Evolutionary conservation across 2,797 vertebrate genomes (phyloP).

Genomic region (Enteromius mattozi): DNA sequence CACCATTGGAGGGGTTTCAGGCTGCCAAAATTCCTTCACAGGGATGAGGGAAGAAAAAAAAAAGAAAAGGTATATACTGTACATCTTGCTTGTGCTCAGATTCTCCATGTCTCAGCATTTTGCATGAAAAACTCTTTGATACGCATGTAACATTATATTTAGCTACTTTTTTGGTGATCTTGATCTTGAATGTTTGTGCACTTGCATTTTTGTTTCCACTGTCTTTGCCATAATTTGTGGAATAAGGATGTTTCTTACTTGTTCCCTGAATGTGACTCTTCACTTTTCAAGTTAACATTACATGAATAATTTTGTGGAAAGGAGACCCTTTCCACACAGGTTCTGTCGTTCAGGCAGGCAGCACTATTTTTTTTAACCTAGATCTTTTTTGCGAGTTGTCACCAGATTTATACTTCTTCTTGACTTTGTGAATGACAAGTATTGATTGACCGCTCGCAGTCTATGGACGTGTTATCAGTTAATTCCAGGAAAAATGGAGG

Average conservation of each 20-base stretch:
- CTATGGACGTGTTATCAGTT: slow-evolving; percentile 7
- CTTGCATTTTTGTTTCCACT: background rate
- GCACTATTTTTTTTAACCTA: slow-evolving; percentile 28
- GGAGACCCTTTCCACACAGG: slow-evolving; percentile 65
- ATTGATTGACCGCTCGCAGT: slow-evolving; percentile 12
- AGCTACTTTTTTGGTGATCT: background rate
- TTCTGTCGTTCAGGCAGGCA: slow-evolving; percentile 64
- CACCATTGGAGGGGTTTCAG: slow-evolving; percentile 3
- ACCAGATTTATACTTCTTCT: slow-evolving; percentile 34
- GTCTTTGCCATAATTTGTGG: slow-evolving; percentile 77
- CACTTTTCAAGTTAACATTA: slow-evolving; percentile 71
- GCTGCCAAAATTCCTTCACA: background rate
- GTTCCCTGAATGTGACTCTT: slow-evolving; percentile 73
- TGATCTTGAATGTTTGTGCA: background rate
- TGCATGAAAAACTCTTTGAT: background rate
- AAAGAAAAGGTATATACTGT: background rate
- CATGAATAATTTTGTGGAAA: slow-evolving; percentile 87
- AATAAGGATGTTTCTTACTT: slow-evolving; percentile 72
- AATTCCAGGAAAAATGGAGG: slow-evolving; percentile 32
- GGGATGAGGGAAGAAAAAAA: background rate
- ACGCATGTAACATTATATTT: background rate
- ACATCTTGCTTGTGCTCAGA: background rate
- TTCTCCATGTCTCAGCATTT: background rate
- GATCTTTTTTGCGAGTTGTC: slow-evolving; percentile 38
- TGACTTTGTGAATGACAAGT: slow-evolving; percentile 35